phyloP scores from a whole-genome alignment of 2,888 invertebrate species.

The Melanostoma scalare region DNA sequence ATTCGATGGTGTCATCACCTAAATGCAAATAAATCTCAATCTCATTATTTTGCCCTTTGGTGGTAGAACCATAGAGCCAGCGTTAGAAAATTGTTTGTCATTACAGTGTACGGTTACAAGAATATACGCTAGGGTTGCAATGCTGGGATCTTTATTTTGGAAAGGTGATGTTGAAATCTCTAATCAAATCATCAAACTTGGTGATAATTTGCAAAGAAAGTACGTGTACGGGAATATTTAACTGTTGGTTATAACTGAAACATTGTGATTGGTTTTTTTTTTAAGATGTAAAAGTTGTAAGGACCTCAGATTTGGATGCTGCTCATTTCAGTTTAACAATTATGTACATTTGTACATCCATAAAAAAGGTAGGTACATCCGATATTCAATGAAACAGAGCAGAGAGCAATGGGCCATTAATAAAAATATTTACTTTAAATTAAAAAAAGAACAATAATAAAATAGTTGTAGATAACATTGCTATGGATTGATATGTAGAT shows the following conservation, averaged over 20 bases:
- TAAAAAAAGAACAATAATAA: too few relatives aligned
- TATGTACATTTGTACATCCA: too few relatives aligned
- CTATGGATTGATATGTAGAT: too few relatives aligned
- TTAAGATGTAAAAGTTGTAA: too few relatives aligned
- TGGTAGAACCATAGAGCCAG: slow-evolving; percentile 28
- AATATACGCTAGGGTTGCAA: slow-evolving; percentile 27
- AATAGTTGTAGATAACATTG: too few relatives aligned
- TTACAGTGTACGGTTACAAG: slow-evolving; percentile 33
- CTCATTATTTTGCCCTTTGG: slow-evolving; percentile 66
- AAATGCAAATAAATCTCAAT: slow-evolving; percentile 70
- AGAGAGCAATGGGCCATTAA: too few relatives aligned
- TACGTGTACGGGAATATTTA: slow-evolving; percentile 56
- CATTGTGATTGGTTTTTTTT: slow-evolving; percentile 36
- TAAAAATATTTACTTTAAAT: too few relatives aligned
- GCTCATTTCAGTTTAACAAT: too few relatives aligned
- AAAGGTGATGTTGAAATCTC: slow-evolving; percentile 47
- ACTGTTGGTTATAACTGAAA: slow-evolving; percentile 34
- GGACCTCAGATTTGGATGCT: too few relatives aligned
- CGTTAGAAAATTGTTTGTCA: slow-evolving; percentile 49
- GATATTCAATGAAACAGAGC: too few relatives aligned
- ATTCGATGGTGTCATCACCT: slow-evolving; percentile 65
- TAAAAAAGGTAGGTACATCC: too few relatives aligned
- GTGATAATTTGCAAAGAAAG: slow-evolving; percentile 63
- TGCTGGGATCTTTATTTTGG: slow-evolving; percentile 17
- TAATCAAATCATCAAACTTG: slow-evolving; percentile 66